These are phyloP conservation scores for Agonum fuliginosum DNA, from an alignment of 2,888 invertebrate genomes.

Conservation along the genomic window DNA sequence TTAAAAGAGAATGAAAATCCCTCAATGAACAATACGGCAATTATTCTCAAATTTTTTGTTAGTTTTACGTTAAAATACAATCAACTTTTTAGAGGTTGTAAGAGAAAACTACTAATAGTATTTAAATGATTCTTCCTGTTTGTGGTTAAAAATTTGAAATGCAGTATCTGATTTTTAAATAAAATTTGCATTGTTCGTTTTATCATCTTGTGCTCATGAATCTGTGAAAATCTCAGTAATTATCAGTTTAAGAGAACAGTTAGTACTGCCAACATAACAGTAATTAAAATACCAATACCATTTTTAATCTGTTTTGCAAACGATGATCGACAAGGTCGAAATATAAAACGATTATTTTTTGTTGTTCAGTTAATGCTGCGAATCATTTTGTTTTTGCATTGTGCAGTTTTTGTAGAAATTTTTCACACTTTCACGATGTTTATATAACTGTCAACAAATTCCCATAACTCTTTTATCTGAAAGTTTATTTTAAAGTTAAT, in stretches of 20 bases:
- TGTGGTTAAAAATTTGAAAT: conserved; percentile 4
- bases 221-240: conserved; percentile 41
- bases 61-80: neutral
- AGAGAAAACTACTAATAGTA: conserved; percentile 6
- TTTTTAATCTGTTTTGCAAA: conserved; percentile 29
- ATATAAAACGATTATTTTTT: conserved; percentile 8
- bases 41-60: conserved; percentile 1
- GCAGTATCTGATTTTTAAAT: conserved; percentile 29
- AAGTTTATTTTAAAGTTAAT: conserved; percentile 20
- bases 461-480: conserved; percentile 6
- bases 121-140: conserved; percentile 11
- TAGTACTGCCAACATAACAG: conserved; percentile 25
- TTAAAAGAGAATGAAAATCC: neutral
- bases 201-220: conserved; percentile 25
- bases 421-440: conserved; percentile 24
- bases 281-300: conserved; percentile 43
- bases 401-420: neutral
- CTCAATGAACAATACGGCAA: neutral
- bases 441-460: conserved; percentile 22
- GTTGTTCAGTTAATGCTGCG: neutral
- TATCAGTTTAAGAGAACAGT: conserved; percentile 44
- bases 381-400: neutral
- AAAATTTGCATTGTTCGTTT: conserved; percentile 26
- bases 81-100: neutral
- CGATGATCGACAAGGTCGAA: conserved; percentile 33